These are phyloP conservation scores for Drosophila sp. DNA, from an alignment of 1,140 invertebrate genomes.

Conservation along the genomic window DNA sequence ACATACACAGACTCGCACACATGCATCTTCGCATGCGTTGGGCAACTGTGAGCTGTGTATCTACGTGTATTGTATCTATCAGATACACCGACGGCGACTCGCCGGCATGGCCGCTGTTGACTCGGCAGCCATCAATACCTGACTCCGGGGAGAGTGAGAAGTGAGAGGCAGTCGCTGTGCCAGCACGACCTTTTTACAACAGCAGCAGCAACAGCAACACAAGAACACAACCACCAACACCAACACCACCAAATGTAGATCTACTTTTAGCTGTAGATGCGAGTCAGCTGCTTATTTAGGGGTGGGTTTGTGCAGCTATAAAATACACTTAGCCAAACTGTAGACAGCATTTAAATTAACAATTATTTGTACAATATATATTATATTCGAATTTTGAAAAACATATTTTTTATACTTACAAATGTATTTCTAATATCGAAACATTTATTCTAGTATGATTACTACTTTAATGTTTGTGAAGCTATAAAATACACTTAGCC, in stretches of 20 bases:
- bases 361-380: too few species aligned
- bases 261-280: conserved; percentile 23
- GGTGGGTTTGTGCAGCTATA: conserved; percentile 34
- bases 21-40: conserved; percentile 57
- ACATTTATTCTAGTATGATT: too few species aligned
- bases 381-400: too few species aligned
- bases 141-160: neutral
- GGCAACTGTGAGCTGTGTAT: conserved; percentile 58
- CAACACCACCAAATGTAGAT: conserved; percentile 15
- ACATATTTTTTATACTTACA: too few species aligned
- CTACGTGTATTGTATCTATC: conserved; percentile 34
- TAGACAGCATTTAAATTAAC: neutral
- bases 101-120: conserved; percentile 41
- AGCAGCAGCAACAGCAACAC: neutral
- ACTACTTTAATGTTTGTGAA: too few species aligned
- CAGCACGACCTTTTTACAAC: conserved; percentile 19
- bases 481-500: conserved; percentile 23
- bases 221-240: conserved; percentile 2
- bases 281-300: conserved; percentile 17
- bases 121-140: conserved; percentile 58
- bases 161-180: neutral
- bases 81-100: conserved; percentile 65
- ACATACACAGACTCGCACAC: conserved; percentile 15
- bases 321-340: conserved; percentile 26
- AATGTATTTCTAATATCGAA: too few species aligned